Evolutionary conservation across 2,113 vertebrate species (phyloP).

Genomic region (Sylvia atricapilla): DNA sequence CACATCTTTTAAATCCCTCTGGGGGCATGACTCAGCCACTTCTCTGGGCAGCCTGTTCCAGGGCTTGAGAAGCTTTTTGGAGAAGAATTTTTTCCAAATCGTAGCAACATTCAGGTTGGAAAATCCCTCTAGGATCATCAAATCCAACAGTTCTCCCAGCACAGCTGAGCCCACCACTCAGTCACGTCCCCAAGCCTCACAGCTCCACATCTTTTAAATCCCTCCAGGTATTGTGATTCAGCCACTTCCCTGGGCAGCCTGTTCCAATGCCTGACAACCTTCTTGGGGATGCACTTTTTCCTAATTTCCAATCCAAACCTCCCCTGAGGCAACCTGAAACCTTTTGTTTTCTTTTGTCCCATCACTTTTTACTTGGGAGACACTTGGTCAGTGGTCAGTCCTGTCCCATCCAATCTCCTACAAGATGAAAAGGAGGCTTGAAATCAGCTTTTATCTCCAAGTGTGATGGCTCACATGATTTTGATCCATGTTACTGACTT

Average conservation of each 20-base stretch:
- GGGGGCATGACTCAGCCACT: background rate
- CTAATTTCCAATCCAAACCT: background rate
- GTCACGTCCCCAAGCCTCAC: fast-evolving
- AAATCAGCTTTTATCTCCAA: background rate
- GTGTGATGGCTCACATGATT: background rate
- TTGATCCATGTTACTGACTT: background rate
- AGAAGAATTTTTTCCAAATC: background rate
- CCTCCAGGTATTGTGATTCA: background rate
- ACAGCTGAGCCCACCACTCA: background rate
- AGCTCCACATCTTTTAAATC: background rate
- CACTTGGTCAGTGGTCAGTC: background rate
- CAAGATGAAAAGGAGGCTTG: background rate
- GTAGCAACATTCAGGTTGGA: background rate
- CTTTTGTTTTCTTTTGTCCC: background rate
- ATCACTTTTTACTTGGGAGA: background rate
- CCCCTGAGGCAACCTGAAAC: background rate
- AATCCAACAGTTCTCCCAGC: background rate
- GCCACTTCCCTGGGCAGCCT: background rate
- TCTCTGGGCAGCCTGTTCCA: background rate
- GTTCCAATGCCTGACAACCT: too few relatives aligned
- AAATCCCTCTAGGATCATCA: fast-evolving
- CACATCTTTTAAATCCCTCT: background rate
- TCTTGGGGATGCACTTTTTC: background rate
- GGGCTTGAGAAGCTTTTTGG: background rate
- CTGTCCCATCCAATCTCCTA: background rate